phyloP scores from a whole-genome alignment of 2,888 invertebrate species.

The Noctuana brunneofusca region DNA sequence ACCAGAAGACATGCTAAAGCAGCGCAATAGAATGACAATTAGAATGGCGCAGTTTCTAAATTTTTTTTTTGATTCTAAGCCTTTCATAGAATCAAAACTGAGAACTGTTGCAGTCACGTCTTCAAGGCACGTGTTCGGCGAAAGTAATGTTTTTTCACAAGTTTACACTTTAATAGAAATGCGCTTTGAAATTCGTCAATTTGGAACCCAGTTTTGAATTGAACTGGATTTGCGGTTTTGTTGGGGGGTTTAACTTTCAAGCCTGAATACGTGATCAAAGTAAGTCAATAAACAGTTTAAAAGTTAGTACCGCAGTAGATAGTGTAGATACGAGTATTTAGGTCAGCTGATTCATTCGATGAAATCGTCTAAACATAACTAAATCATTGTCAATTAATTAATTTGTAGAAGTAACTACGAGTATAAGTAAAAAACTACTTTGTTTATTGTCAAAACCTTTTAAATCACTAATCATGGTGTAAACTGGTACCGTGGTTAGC shows the following conservation, averaged over 20 bases:
- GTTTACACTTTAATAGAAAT: constrained; percentile 31
- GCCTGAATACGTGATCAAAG: constrained; percentile 10
- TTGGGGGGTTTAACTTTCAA: constrained; percentile 6
- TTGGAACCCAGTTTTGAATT: constrained; percentile 10
- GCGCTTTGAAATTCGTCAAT: constrained; percentile 18
- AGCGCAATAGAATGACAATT: neutral
- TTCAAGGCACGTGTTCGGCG: constrained; percentile 51
- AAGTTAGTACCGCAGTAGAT: neutral
- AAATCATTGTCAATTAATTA: neutral
- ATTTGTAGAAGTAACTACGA: no score
- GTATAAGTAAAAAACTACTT: no score
- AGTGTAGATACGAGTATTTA: neutral
- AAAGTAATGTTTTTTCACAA: constrained; percentile 49
- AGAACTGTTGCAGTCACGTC: constrained; percentile 49
- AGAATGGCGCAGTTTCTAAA: neutral
- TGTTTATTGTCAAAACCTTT: no score
- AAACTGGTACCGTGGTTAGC: no score
- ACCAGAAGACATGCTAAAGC: neutral
- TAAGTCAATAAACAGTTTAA: constrained; percentile 14
- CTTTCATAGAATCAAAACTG: constrained; percentile 47
- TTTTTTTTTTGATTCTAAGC: neutral
- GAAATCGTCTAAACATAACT: neutral
- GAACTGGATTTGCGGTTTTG: constrained; percentile 8
- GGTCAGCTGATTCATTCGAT: neutral
- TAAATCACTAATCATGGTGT: no score